Evolutionary conservation across 2,888 invertebrate species (phyloP).

Genomic region (Heteromurus nitidus): DNA sequence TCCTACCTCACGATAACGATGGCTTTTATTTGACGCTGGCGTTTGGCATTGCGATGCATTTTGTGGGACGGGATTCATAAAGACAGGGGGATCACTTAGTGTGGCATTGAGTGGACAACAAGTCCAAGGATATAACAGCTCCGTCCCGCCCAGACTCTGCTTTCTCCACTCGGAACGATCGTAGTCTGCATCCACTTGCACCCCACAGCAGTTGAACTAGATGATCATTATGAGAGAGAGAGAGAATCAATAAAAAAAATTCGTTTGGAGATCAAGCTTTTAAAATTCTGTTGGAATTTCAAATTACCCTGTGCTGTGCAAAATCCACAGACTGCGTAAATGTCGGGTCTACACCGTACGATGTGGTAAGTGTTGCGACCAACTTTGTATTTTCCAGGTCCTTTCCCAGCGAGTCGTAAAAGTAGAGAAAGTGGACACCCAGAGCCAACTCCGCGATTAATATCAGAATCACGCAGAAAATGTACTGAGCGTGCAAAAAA

Average conservation of each 20-base stretch:
- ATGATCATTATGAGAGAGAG: background rate
- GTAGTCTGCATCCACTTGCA: conserved; percentile 71
- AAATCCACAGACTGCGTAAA: conserved; percentile 73
- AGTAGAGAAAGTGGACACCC: conserved; percentile 71
- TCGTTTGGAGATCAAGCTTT: too few relatives aligned
- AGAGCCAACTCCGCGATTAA: conserved; percentile 71
- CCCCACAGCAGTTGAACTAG: conserved; percentile 73
- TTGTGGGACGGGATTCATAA: conserved; percentile 72
- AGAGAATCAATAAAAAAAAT: too few relatives aligned
- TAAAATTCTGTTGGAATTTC: background rate
- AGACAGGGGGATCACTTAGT: conserved; percentile 69
- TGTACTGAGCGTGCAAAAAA: conserved; percentile 64
- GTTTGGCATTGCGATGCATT: conserved; percentile 70
- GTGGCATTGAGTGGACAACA: conserved; percentile 72
- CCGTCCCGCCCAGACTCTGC: conserved; percentile 68
- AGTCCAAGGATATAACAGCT: conserved; percentile 69
- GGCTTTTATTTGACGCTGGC: conserved; percentile 47
- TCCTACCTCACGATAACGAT: conserved; percentile 70
- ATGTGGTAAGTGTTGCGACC: conserved; percentile 67
- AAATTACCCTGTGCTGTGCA: conserved; percentile 71
- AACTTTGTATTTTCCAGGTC: conserved; percentile 71
- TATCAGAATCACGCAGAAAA: conserved; percentile 70
- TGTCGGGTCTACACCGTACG: conserved; percentile 70
- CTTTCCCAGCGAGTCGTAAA: conserved; percentile 70
- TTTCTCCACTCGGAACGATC: conserved; percentile 72